Evolutionary conservation across 2,888 invertebrate species (phyloP).

Genomic region (Acleris literana): DNA sequence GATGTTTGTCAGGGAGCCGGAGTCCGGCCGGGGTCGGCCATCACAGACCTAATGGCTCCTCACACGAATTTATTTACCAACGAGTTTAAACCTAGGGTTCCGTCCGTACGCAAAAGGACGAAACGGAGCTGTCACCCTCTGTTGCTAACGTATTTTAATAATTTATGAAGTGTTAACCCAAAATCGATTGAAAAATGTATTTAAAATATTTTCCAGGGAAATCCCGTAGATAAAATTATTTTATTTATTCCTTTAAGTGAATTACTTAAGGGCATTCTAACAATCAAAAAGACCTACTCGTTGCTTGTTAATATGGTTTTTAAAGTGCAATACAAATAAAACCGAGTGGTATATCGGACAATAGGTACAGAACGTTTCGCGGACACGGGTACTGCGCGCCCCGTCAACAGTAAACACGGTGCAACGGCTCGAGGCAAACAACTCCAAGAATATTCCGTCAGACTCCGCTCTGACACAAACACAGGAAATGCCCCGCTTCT

Average conservation of each 20-base stretch:
- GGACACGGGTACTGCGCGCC: slow-evolving; percentile 25
- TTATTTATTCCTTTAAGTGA: too few relatives aligned
- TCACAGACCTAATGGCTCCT: neutral
- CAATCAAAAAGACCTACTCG: too few relatives aligned
- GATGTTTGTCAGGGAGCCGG: slow-evolving; percentile 10
- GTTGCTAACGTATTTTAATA: too few relatives aligned
- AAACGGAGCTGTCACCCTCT: too few relatives aligned
- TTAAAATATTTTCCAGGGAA: too few relatives aligned
- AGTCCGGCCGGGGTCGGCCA: neutral
- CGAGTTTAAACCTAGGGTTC: too few relatives aligned
- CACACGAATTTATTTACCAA: neutral
- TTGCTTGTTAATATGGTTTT: neutral
- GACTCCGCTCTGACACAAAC: slow-evolving; percentile 60
- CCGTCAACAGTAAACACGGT: slow-evolving; percentile 64
- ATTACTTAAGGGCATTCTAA: too few relatives aligned
- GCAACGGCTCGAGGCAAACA: slow-evolving; percentile 61
- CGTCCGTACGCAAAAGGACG: too few relatives aligned
- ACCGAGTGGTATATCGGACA: slow-evolving; percentile 7
- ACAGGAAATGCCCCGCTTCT: slow-evolving; percentile 41
- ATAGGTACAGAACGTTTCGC: slow-evolving; percentile 25
- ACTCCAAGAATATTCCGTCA: slow-evolving; percentile 73
- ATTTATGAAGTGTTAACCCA: too few relatives aligned
- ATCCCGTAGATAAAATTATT: too few relatives aligned
- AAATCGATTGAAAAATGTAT: too few relatives aligned
- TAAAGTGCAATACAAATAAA: neutral